Conservation (phyloP, 2,888 invertebrate species). For the Oscheius myriophilus region DNA sequence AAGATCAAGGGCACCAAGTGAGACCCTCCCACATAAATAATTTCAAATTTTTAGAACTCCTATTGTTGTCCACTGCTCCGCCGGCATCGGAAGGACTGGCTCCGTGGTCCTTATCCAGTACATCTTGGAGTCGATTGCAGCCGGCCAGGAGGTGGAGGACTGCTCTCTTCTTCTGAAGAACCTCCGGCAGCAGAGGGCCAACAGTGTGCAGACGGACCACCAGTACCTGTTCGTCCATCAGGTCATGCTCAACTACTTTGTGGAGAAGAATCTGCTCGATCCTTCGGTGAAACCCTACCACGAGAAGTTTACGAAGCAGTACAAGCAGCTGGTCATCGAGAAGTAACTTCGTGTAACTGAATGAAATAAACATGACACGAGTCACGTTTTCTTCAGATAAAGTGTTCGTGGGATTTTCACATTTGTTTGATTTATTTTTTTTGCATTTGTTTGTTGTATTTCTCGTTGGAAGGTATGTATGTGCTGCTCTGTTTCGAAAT, state of each 20-base stretch:
- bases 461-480: too few species aligned
- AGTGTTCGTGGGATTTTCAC: too few species aligned
- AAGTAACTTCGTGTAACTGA: too few species aligned
- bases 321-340: constrained; percentile 29
- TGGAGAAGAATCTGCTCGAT: constrained; percentile 27
- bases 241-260: constrained; percentile 27
- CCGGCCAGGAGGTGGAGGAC: constrained; percentile 36
- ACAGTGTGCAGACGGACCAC: constrained; percentile 1
- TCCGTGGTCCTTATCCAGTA: constrained; percentile 51
- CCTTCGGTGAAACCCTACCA: constrained; percentile 21
- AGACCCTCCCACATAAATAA: background rate
- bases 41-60: constrained; percentile 20
- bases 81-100: constrained; percentile 53
- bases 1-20: constrained; percentile 26
- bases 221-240: constrained; percentile 11
- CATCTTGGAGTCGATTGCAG: constrained; percentile 40
- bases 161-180: constrained; percentile 41
- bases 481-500: too few species aligned
- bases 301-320: constrained; percentile 35
- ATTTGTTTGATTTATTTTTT: too few species aligned
- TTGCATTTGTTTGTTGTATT: too few species aligned
- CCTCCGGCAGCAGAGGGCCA: constrained; percentile 33
- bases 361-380: too few species aligned
- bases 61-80: constrained; percentile 52
- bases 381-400: too few species aligned